Percentiles rank a stretch among this genome's conserved stretches.
Evolutionary conservation across 2,888 invertebrate species (phyloP).

Genomic region (Oconnorella tubifera): DNA sequence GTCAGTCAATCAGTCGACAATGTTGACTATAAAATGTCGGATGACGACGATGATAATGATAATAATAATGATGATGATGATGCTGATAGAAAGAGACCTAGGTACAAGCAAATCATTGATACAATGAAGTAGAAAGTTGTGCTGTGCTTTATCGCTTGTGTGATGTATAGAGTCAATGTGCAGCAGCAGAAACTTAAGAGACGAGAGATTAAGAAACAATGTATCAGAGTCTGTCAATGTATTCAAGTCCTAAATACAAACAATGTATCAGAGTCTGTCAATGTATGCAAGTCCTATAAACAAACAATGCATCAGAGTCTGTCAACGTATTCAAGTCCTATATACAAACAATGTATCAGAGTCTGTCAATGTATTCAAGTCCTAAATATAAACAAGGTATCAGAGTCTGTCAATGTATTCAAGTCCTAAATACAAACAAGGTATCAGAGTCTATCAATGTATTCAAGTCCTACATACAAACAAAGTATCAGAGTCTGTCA

Average conservation of each 20-base stretch:
- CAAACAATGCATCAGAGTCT: not conserved
- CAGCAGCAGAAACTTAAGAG: constrained; percentile 82
- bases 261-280: not conserved
- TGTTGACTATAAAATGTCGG: no score
- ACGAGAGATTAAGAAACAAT: constrained; percentile 63
- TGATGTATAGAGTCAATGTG: constrained; percentile 85
- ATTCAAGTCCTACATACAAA: not conserved
- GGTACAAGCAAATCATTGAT: constrained; percentile 91
- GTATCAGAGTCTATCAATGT: constrained; percentile 1
- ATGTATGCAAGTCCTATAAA: not conserved
- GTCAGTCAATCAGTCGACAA: no score
- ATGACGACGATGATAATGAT: no score
- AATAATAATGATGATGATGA: no score
- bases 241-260: not conserved
- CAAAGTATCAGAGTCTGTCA: not conserved
- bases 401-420: not conserved
- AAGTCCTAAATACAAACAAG: not conserved
- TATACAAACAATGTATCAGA: not conserved
- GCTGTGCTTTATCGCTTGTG: constrained; percentile 83
- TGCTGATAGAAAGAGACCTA: no score
- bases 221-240: constrained; percentile 1
- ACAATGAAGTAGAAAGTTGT: constrained; percentile 88
- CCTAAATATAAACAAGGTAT: not conserved
- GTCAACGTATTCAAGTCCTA: no score
- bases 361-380: not conserved